Evolutionary conservation across 2,888 invertebrate species (phyloP), one percentile per base, ranked within the genome.

Genomic region (Chouioia cunea): DNA sequence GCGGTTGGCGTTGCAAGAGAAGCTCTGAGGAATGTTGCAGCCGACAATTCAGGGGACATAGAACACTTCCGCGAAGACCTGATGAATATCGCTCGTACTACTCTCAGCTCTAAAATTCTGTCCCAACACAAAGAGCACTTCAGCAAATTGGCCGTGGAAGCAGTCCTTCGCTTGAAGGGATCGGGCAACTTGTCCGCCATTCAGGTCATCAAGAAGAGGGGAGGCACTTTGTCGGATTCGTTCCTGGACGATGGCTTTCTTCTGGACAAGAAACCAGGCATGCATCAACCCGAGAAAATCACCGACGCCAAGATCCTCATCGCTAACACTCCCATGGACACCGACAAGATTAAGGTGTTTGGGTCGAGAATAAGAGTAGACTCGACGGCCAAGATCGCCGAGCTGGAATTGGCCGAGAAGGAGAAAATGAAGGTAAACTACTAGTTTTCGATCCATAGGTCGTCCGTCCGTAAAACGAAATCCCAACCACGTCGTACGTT

Each of bases 291-390:
- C 0, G 96, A 97, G 83, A 90, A 92, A 77, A 88, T 99, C 76
- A 96, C 97, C 82, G 97, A 99, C 82, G 98, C 98, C 1, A 94
- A 92, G 82, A 98, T 99, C 82, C 90, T 99, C 23, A 96, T 99
- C 79, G 99, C 99, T 14, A 99, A 99, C 86, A 99, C 99, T 12
- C 97, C 99, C 0, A 99, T 99, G 99, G 99, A 99, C 87, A 97
- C 98, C 0, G 99, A 99, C 84, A 99, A 99, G 88, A 97, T 99
- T 77, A 99, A 99, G 89, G 82, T 99, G 22, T 99, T 99, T 87
- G 99, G 99, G 53, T 97, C 97, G 52, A 93, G 96, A 76, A 97
- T 96, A 76, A 93, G 95, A 81, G 96, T 95, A 0, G 95, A 96
- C 84, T 96, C 96, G 0, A 92, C 96, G 91, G 92, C 95, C 0